Conservation (phyloP, 2,888 invertebrate genomes). For the Eledona agricola region DNA sequence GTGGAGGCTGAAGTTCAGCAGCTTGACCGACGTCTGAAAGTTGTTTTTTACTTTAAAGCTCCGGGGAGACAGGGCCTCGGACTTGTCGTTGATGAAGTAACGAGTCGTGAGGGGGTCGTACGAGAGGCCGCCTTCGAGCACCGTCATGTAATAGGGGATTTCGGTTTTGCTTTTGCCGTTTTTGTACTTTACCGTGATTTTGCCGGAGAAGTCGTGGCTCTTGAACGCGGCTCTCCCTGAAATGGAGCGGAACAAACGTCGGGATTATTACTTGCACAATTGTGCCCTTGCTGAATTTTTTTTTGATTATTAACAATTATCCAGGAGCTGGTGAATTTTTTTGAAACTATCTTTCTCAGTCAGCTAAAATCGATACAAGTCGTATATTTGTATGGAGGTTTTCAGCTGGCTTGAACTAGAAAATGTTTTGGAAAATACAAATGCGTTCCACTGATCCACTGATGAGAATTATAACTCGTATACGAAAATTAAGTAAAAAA, state of each 20-base stretch:
- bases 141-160: conserved; percentile 73
- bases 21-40: conserved; percentile 75
- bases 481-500: too few species aligned
- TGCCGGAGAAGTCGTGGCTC: conserved; percentile 67
- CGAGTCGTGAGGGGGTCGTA: conserved; percentile 67
- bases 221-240: conserved; percentile 68
- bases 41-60: conserved; percentile 71
- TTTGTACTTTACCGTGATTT: conserved; percentile 66
- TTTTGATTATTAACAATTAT: too few species aligned
- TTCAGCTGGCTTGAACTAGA: too few species aligned
- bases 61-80: conserved; percentile 61
- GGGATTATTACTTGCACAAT: too few species aligned
- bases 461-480: too few species aligned
- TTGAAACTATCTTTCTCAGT: conserved; percentile 9
- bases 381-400: too few species aligned
- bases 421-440: too few species aligned
- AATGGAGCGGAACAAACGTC: too few species aligned
- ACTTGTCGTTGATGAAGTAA: conserved; percentile 59
- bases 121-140: conserved; percentile 68
- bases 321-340: too few species aligned
- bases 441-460: too few species aligned
- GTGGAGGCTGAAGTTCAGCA: conserved; percentile 76
- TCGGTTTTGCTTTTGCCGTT: conserved; percentile 63
- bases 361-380: too few species aligned
- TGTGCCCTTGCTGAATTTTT: too few species aligned